phyloP scores from a whole-genome alignment of 2,113 vertebrate species.

The Theristicus caerulescens region DNA sequence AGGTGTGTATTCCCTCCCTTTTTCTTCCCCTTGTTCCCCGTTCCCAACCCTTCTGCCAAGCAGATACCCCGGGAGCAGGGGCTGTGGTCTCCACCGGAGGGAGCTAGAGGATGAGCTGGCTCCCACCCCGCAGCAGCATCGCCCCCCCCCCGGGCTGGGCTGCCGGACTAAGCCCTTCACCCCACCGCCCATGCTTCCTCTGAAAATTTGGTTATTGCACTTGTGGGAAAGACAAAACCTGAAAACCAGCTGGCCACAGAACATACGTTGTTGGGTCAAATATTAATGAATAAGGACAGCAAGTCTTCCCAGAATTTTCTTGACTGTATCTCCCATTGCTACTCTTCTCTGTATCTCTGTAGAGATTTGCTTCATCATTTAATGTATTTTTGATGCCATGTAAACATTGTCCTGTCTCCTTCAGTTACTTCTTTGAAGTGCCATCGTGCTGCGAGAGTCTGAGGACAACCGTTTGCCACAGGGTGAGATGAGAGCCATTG shows the following conservation, averaged over 20 bases:
- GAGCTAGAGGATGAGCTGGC: neutral
- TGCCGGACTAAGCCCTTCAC: neutral
- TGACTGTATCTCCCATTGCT: neutral
- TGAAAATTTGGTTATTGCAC: neutral
- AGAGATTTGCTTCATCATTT: neutral
- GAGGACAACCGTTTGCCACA: neutral
- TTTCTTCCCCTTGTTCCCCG: neutral
- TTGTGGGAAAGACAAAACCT: neutral
- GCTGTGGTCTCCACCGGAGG: neutral
- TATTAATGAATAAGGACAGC: neutral
- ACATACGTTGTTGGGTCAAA: neutral
- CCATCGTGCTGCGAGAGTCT: neutral
- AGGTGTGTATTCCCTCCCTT: neutral
- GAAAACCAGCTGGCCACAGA: neutral
- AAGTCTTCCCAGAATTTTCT: neutral
- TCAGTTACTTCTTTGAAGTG: neutral
- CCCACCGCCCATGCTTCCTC: fast-evolving
- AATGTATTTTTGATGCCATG: neutral
- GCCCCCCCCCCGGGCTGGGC: neutral
- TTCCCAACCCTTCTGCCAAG: neutral
- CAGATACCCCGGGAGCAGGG: fast-evolving
- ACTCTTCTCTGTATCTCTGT: neutral
- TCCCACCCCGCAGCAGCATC: neutral
- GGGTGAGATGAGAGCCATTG: neutral
- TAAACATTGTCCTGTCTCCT: neutral